A percentile compares a stretch with the other conserved stretches of the same genome.
These are phyloP conservation scores for Cephus spinipes DNA, from an alignment of 2,888 invertebrate species.

Conservation along the genomic window DNA sequence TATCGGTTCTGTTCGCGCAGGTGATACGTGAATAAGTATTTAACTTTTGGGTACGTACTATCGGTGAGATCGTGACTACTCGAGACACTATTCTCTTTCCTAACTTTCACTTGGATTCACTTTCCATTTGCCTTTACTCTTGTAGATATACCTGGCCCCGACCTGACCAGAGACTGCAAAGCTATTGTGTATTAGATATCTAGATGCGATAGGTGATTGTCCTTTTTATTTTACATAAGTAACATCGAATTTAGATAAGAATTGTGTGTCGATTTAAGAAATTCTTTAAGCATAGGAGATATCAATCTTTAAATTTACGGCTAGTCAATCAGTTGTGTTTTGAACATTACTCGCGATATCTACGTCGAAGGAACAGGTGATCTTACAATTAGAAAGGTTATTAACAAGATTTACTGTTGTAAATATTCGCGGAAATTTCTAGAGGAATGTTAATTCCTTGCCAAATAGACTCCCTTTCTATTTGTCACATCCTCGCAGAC, in stretches of 20 bases:
- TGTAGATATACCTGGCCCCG: neutral
- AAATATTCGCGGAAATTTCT: neutral
- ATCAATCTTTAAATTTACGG: neutral
- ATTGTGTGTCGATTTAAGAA: no score
- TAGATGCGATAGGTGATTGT: neutral
- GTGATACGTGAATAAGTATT: neutral
- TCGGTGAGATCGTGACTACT: neutral
- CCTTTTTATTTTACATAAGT: neutral
- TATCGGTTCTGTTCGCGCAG: neutral
- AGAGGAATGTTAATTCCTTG: neutral
- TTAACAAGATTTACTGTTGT: neutral
- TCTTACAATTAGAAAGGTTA: neutral
- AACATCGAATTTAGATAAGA: neutral
- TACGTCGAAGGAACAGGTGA: neutral
- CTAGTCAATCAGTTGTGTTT: neutral
- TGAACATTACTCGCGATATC: neutral
- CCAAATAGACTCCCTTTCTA: neutral
- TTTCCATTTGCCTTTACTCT: neutral
- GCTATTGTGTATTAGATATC: neutral
- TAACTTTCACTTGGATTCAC: neutral
- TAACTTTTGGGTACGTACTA: neutral
- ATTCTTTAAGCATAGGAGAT: neutral
- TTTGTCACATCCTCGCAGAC: neutral
- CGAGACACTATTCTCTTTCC: neutral
- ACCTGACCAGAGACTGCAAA: no score